phyloP scores from a whole-genome alignment of 2,797 vertebrate genomes.

The Orientallactaga sibirica region DNA sequence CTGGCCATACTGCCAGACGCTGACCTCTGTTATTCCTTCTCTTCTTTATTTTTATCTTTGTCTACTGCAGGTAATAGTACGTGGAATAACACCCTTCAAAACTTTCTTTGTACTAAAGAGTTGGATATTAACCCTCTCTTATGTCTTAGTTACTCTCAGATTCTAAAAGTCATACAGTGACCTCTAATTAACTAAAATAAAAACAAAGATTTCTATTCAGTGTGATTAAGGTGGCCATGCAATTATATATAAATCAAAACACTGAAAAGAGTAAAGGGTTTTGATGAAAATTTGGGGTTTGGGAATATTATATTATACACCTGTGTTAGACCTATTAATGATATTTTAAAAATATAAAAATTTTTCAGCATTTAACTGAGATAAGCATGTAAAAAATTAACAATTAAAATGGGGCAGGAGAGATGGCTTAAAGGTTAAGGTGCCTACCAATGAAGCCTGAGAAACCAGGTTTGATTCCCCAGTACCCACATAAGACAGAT shows the following conservation, averaged over 20 bases:
- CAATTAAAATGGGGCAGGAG: background rate
- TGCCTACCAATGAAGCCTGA: too few species aligned
- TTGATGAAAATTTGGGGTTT: conserved; percentile 10
- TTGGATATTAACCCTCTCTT: background rate
- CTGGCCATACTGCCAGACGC: background rate
- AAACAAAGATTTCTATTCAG: background rate
- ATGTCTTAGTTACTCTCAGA: conserved; percentile 22
- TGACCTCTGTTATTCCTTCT: background rate
- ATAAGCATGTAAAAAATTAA: too few species aligned
- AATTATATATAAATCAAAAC: conserved; percentile 3
- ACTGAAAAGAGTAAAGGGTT: background rate
- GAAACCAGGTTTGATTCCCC: too few species aligned
- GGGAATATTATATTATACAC: background rate
- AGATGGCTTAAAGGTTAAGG: background rate
- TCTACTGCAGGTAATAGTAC: background rate
- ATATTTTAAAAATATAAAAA: background rate
- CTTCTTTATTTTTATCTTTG: background rate
- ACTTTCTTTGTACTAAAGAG: background rate
- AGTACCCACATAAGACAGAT: too few species aligned
- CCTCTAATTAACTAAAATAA: conserved; percentile 6
- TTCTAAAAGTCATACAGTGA: background rate
- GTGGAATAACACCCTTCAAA: background rate
- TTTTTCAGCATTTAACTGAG: too few species aligned
- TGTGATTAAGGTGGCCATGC: background rate
- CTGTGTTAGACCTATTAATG: background rate